Evolutionary conservation across 1,140 invertebrate species (phyloP).

Genomic region (Tigriopus japonicus): DNA sequence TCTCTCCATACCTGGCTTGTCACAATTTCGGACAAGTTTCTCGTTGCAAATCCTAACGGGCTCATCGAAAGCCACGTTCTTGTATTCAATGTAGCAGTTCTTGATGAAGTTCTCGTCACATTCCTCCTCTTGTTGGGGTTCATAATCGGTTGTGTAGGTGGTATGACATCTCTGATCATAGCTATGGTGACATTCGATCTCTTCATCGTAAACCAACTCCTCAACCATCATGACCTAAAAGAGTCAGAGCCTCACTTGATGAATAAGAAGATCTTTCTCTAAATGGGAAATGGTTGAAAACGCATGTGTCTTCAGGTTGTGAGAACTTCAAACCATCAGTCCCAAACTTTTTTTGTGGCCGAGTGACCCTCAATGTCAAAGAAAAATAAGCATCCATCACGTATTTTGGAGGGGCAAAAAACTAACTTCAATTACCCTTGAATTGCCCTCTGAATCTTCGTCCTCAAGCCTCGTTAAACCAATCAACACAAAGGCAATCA

Average conservation of each 20-base stretch:
- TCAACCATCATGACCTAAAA: slow-evolving; percentile 2
- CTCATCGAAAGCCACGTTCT: slow-evolving; percentile 3
- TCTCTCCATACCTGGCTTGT: not conserved
- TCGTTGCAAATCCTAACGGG: slow-evolving; percentile 8
- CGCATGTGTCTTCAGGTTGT: too few species aligned
- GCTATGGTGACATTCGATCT: slow-evolving; percentile 4
- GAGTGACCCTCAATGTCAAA: too few species aligned
- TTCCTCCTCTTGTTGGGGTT: slow-evolving; percentile 3
- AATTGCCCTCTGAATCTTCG: too few species aligned
- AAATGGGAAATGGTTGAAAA: too few species aligned
- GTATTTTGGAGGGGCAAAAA: too few species aligned
- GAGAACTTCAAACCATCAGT: too few species aligned
- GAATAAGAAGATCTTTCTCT: too few species aligned
- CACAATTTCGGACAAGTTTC: not conserved
- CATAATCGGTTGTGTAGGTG: slow-evolving; percentile 7
- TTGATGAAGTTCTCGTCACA: slow-evolving; percentile 9
- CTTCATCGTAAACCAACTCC: slow-evolving; percentile 4
- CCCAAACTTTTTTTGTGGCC: too few species aligned
- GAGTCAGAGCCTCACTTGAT: not conserved
- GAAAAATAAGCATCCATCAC: too few species aligned
- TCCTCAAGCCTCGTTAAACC: too few species aligned
- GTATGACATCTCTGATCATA: slow-evolving; percentile 11
- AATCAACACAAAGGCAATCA: too few species aligned
- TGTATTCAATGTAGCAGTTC: slow-evolving; percentile 10
- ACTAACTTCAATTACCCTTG: too few species aligned